Conservation (phyloP, 2,888 invertebrate species). For the Luperina testacea region DNA sequence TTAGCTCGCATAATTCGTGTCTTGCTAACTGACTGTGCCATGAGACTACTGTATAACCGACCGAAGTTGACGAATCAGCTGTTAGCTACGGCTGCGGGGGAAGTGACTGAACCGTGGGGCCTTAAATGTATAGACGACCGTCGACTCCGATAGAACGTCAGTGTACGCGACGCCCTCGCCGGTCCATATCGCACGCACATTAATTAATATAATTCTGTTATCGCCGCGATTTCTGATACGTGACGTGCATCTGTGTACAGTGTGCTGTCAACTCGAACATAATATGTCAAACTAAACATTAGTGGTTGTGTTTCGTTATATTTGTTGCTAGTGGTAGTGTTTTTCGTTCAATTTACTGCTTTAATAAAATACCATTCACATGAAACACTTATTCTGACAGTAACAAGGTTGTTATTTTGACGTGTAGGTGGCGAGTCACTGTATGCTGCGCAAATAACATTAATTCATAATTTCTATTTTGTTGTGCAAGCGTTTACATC, state of each 20-base stretch:
- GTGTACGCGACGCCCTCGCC: constrained; percentile 79
- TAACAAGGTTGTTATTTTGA: constrained; percentile 70
- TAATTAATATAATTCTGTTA: constrained; percentile 69
- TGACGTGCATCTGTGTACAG: constrained; percentile 62
- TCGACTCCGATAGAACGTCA: constrained; percentile 75
- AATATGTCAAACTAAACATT: constrained; percentile 36
- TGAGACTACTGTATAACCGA: constrained; percentile 42
- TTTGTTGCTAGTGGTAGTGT: constrained; percentile 22
- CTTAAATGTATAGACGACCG: constrained; percentile 64
- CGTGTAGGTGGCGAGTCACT: constrained; percentile 59
- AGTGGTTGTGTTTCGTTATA: constrained; percentile 24
- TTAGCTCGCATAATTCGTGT: constrained; percentile 22
- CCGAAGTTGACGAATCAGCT: constrained; percentile 82
- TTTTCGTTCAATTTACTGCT: constrained; percentile 40
- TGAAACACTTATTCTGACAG: constrained; percentile 62
- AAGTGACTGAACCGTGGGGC: constrained; percentile 72
- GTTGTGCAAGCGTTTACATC: constrained; percentile 71
- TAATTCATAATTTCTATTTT: constrained; percentile 58
- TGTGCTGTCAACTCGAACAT: constrained; percentile 58
- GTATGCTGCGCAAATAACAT: constrained; percentile 64
- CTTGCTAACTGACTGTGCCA: constrained; percentile 13
- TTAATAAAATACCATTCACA: constrained; percentile 47
- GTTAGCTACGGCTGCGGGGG: constrained; percentile 77
- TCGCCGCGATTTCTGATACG: constrained; percentile 73
- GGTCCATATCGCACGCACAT: constrained; percentile 68